These are phyloP conservation scores for Trachythela sp. DNA, from an alignment of 64 coral and sea anemone genomes.

Conservation along the genomic window DNA sequence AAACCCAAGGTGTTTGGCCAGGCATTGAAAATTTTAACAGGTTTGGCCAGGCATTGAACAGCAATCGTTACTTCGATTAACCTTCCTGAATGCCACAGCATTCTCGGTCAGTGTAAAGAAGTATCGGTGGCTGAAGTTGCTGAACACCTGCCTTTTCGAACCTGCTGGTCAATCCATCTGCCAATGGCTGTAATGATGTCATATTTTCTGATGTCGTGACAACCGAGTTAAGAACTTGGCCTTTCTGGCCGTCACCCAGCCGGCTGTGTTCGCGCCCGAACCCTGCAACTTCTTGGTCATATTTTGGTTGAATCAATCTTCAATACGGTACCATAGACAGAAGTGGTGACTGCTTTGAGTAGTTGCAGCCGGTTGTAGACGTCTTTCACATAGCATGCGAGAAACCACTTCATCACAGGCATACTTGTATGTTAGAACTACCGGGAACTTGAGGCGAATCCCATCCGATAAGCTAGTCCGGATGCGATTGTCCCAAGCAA, in stretches of 20 bases:
- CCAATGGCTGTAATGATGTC: not conserved
- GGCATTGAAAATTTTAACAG: too few species aligned
- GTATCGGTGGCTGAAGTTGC: not conserved
- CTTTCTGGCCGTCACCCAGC: too few species aligned
- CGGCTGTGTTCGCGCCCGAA: not conserved
- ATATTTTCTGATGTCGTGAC: not conserved
- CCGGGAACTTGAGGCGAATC: not conserved
- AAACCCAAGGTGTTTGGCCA: too few species aligned
- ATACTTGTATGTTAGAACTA: slow-evolving; percentile 36
- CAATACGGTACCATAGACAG: slow-evolving; percentile 2
- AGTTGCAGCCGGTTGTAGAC: not conserved
- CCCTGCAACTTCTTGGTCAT: slow-evolving; percentile 48
- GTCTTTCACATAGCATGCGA: not conserved
- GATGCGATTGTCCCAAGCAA: not conserved
- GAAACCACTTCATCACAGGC: not conserved
- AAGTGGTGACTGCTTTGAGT: not conserved
- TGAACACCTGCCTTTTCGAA: not conserved
- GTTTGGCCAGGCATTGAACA: not conserved
- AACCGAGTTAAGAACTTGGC: not conserved
- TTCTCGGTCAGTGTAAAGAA: not conserved
- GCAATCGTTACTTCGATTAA: not conserved
- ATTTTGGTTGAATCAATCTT: slow-evolving; percentile 57
- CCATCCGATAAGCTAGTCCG: not conserved
- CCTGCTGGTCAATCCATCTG: not conserved
- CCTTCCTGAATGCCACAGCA: not conserved